Evolutionary conservation across 2,797 vertebrate species (phyloP).

Genomic region (Sebastes hubbsi): DNA sequence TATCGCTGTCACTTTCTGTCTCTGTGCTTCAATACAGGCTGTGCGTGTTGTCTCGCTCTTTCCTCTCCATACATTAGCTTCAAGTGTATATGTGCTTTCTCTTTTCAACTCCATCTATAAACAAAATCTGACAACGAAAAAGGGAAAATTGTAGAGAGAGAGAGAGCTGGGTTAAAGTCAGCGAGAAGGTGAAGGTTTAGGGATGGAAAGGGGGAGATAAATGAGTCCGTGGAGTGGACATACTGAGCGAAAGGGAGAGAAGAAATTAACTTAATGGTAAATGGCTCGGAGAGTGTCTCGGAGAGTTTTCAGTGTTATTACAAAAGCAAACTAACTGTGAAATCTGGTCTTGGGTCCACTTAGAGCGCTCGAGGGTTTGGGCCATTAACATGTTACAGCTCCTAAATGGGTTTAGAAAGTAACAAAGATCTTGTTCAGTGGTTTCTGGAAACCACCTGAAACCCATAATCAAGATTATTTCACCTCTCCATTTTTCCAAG

Average conservation of each 20-base stretch:
- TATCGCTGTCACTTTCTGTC: constrained; percentile 48
- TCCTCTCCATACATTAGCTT: constrained; percentile 36
- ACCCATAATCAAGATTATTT: constrained; percentile 10
- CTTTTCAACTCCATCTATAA: constrained; percentile 8
- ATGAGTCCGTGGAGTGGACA: constrained; percentile 14
- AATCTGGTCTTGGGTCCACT: constrained; percentile 41
- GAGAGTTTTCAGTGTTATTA: constrained; percentile 33
- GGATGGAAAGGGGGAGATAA: neutral
- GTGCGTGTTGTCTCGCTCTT: neutral
- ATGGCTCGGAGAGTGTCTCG: constrained; percentile 16
- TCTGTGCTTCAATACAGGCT: constrained; percentile 15
- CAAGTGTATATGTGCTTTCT: neutral
- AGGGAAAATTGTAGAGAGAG: neutral
- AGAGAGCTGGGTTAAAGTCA: neutral
- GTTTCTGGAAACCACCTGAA: constrained; percentile 19
- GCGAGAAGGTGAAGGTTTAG: constrained; percentile 8
- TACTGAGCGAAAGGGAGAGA: neutral
- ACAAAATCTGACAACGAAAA: neutral
- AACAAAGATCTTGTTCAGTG: constrained; percentile 19
- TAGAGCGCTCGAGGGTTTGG: constrained; percentile 27
- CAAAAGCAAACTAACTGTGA: constrained; percentile 44
- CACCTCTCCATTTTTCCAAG: neutral
- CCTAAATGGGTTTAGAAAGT: constrained; percentile 25
- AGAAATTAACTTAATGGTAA: constrained; percentile 18
- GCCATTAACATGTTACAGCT: constrained; percentile 23